These are phyloP conservation scores for Rosalia funebris DNA, from an alignment of 2,888 invertebrate genomes.

Conservation along the genomic window DNA sequence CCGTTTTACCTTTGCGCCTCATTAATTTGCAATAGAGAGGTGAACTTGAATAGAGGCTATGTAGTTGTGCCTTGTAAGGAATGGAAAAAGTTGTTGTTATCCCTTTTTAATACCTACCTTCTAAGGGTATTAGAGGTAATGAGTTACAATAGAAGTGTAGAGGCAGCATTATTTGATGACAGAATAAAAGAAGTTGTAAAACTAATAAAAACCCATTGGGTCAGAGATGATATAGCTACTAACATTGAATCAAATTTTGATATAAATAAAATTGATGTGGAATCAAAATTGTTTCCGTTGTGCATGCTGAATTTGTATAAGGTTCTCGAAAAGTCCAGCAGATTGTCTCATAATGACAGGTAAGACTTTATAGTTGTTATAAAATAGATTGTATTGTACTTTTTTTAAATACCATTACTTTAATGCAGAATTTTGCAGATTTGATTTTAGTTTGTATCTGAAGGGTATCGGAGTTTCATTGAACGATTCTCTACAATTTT, in stretches of 20 bases:
- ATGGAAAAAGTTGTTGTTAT: conserved; percentile 67
- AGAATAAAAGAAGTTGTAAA: conserved; percentile 56
- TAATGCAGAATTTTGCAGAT: conserved; percentile 63
- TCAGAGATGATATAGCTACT: conserved; percentile 2
- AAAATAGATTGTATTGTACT: background rate
- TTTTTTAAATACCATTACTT: background rate
- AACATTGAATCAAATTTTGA: conserved; percentile 42
- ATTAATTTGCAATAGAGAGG: conserved; percentile 67
- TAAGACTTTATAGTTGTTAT: conserved; percentile 26
- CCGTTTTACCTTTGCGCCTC: conserved; percentile 68
- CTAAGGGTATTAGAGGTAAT: conserved; percentile 56
- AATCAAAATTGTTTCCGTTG: conserved; percentile 67
- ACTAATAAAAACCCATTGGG: conserved; percentile 50
- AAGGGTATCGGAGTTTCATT: conserved; percentile 77
- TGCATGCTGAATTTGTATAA: conserved; percentile 74
- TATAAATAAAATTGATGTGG: conserved; percentile 62
- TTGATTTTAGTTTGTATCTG: conserved; percentile 75
- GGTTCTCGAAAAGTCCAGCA: conserved; percentile 68
- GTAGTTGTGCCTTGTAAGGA: conserved; percentile 68
- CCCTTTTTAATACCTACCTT: conserved; percentile 66
- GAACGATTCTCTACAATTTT: conserved; percentile 72
- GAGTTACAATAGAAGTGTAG: conserved; percentile 56
- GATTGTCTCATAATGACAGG: conserved; percentile 72
- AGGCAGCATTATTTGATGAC: conserved; percentile 58
- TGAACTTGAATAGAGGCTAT: conserved; percentile 66